Percentiles rank a stretch among this genome's conserved stretches.
phyloP scores from a whole-genome alignment of 2,113 vertebrate genomes.

The Chauna torquata region DNA sequence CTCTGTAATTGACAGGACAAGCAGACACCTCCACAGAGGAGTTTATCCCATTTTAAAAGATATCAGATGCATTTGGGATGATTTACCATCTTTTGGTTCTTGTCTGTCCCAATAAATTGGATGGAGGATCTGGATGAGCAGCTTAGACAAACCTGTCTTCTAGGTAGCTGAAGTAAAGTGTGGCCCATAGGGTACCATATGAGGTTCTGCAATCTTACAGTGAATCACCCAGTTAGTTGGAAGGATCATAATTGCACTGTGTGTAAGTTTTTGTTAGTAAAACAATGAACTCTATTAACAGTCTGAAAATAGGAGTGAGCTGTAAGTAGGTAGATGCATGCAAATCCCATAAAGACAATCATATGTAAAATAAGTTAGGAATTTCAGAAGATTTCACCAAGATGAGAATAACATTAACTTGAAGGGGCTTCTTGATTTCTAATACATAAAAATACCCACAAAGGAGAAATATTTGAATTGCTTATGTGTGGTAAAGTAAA shows the following conservation, averaged over 20 bases:
- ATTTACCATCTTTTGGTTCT: neutral
- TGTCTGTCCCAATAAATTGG: neutral
- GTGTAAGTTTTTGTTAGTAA: neutral
- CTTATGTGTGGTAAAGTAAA: neutral
- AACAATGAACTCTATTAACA: neutral
- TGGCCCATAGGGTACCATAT: neutral
- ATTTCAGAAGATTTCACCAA: neutral
- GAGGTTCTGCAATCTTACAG: neutral
- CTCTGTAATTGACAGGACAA: neutral
- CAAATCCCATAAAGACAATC: neutral
- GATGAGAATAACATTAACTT: neutral
- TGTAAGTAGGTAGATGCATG: neutral
- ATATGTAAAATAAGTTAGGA: neutral
- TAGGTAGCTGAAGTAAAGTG: neutral
- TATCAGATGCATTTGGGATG: neutral
- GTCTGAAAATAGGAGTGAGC: neutral
- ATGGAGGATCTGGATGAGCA: neutral
- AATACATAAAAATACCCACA: neutral
- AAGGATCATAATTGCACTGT: neutral
- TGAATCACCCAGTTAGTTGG: neutral
- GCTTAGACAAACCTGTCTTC: neutral
- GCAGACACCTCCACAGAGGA: neutral
- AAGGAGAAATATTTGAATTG: neutral
- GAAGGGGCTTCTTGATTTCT: neutral
- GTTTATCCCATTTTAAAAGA: neutral